Percentiles rank a stretch among this genome's conserved stretches.
phyloP scores from a whole-genome alignment of 2,113 vertebrate genomes.

The Sturnus vulgaris region DNA sequence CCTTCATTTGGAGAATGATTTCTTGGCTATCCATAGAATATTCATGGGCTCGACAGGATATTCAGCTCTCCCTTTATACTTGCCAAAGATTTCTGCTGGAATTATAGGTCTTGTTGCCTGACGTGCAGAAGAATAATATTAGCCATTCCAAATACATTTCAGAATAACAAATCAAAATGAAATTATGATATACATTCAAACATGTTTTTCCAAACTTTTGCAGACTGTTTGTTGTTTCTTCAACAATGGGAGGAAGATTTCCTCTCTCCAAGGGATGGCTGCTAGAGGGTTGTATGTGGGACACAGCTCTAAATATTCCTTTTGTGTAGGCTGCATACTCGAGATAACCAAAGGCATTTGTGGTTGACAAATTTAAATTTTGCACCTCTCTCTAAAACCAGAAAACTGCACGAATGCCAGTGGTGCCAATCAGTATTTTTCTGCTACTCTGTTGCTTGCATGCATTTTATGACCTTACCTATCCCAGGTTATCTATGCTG shows the following conservation, averaged over 20 bases:
- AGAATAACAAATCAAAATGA: background rate
- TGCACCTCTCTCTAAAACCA: background rate
- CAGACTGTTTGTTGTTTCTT: background rate
- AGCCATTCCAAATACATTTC: background rate
- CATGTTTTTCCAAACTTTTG: background rate
- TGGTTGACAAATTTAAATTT: background rate
- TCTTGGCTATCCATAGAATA: conserved; percentile 54
- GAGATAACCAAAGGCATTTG: background rate
- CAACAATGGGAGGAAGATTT: background rate
- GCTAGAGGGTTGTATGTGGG: background rate
- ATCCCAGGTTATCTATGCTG: background rate
- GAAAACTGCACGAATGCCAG: background rate
- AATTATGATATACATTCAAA: background rate
- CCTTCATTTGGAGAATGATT: conserved; percentile 51
- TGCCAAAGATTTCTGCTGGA: background rate
- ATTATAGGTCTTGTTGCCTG: background rate
- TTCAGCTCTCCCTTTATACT: background rate
- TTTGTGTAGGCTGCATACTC: background rate
- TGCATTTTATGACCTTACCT: background rate
- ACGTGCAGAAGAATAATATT: background rate
- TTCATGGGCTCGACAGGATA: background rate
- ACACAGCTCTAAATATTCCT: background rate
- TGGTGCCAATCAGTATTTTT: background rate
- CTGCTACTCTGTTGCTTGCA: background rate
- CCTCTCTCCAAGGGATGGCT: background rate